These are phyloP conservation scores for Aythya baeri DNA, from an alignment of 2,113 vertebrate species.

Conservation along the genomic window DNA sequence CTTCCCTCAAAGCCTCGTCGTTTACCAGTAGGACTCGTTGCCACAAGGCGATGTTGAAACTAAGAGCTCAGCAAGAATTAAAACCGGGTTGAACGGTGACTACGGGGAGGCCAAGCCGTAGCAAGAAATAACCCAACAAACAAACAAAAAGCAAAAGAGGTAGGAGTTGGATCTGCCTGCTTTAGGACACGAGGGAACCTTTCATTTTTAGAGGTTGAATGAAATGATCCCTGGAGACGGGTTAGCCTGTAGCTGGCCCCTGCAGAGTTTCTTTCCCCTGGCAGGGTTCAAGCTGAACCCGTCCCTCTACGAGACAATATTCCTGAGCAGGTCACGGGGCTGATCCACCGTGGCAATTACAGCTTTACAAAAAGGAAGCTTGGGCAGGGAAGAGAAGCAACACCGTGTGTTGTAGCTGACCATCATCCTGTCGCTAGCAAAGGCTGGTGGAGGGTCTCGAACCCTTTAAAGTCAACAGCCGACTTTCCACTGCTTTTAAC, in stretches of 20 bases:
- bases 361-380: not conserved
- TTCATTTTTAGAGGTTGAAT: conserved; percentile 21
- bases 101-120: not conserved
- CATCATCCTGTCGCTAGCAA: not conserved
- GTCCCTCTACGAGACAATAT: not conserved
- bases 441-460: not conserved
- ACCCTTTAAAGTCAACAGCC: not conserved
- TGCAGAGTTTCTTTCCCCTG: not conserved
- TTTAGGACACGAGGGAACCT: not conserved
- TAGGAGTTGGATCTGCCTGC: conserved; percentile 6
- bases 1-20: conserved; percentile 43
- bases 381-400: not conserved
- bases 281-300: not conserved
- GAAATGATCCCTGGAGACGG: not conserved
- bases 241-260: not conserved
- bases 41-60: conserved; percentile 42
- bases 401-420: rapidly evolving
- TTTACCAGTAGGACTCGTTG: not conserved
- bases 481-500: not conserved
- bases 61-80: conserved; percentile 59
- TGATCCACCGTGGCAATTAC: not conserved
- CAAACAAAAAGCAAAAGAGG: not conserved
- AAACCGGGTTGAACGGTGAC: not conserved
- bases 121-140: conserved; percentile 34
- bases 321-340: not conserved